A percentile compares a stretch with the other conserved stretches of the same genome.
Evolutionary conservation across 2,113 vertebrate species (phyloP).

Genomic region (Aegotheles bennettii): DNA sequence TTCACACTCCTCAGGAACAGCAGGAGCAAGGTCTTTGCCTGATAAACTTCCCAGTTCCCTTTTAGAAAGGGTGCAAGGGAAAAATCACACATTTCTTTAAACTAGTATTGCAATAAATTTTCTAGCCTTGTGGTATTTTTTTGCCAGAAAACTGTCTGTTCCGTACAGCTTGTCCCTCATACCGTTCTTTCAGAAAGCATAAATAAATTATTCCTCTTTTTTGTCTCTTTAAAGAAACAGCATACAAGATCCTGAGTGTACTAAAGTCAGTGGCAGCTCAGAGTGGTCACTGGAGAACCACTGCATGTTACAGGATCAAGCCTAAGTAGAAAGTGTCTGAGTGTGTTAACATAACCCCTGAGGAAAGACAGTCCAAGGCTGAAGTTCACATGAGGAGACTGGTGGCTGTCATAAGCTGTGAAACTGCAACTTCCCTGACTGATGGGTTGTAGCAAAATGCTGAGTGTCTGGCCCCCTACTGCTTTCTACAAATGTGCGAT

Average conservation of each 20-base stretch:
- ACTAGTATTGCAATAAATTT: background rate
- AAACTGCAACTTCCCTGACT: background rate
- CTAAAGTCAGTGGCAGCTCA: background rate
- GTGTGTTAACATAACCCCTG: background rate
- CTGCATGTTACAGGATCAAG: background rate
- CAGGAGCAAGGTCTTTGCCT: background rate
- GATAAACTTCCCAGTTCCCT: background rate
- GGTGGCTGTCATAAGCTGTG: background rate
- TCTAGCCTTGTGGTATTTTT: background rate
- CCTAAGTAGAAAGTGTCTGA: background rate
- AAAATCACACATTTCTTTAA: background rate
- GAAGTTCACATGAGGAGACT: conserved; percentile 21
- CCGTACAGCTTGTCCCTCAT: background rate
- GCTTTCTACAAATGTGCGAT: background rate
- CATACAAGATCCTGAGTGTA: background rate
- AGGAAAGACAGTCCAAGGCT: background rate
- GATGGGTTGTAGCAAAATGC: background rate
- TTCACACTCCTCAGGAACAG: background rate
- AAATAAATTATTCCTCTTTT: background rate
- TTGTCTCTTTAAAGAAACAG: background rate
- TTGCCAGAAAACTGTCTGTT: background rate
- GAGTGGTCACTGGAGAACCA: background rate
- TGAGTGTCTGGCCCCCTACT: background rate
- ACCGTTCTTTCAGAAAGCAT: background rate
- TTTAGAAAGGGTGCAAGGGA: background rate